Evolutionary conservation across 2,888 invertebrate species (phyloP), one percentile per base, ranked within the genome.

Genomic region (Eupithecia centaureata): DNA sequence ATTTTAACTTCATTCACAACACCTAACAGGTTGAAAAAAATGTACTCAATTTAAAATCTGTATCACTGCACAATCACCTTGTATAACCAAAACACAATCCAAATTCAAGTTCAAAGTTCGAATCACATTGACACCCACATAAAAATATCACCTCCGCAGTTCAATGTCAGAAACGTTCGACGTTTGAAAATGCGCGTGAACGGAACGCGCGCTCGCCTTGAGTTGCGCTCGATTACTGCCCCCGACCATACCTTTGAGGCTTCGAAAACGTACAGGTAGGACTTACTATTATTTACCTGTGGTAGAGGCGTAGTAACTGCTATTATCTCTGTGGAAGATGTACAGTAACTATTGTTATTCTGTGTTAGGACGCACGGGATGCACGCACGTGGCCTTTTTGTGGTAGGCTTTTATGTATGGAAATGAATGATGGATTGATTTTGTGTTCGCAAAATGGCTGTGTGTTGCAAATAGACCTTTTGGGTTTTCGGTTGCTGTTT

Each of bases 181-280:
- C 61, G 61, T 61, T 68, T 38, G 12, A 57, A 61, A 66, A 52
- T 69, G 61, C 62, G 65, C 71, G 70, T 5, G 10, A 30, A 57
- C 57, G 59, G 47, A 74, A 83, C 92, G 91, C 86, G 88, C 90
- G 86, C 74, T 77, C 83, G 72, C 69, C 76, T 71, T 86, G 89
- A 86, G 82, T 78, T 76, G 84, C 88, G 87, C 85, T 78, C 79
- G 81, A 86, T 83, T 85, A 91, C 92, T 91, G 89, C 80, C 84
- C 63, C 84, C 86, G 83, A 42, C 62, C 42, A 60, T 85, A 86
- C 86, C 87, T 86, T 87, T 87, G 86, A 86, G 57, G 57, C 57
- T 57, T 57, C 86, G 86, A 86, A 90, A 88, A 87, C 73, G 65
- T 71, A 84, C 85, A 86, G 86, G 86, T 86, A 86, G 78, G 1